phyloP scores from a whole-genome alignment of 2,888 invertebrate genomes.

The Brachyptera risi region DNA sequence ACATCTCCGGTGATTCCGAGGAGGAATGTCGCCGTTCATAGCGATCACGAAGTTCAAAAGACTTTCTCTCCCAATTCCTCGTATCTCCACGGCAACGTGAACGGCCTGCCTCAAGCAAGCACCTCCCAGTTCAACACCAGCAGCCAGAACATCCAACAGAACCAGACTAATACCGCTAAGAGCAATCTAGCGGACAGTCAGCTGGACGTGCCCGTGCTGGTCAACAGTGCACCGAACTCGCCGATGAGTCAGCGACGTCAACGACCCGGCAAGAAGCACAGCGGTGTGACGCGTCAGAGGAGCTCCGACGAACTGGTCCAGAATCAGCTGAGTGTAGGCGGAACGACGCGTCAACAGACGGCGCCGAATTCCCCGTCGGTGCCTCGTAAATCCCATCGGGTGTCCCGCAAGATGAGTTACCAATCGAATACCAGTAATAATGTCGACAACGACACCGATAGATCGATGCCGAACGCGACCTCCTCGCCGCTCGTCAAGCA shows the following conservation, averaged over 20 bases:
- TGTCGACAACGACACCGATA: not conserved
- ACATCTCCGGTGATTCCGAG: not conserved
- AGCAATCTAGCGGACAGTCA: not conserved
- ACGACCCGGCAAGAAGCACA: conserved; percentile 35
- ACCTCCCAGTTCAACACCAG: not conserved
- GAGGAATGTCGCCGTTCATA: no score
- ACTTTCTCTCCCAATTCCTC: not conserved
- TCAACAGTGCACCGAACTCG: conserved; percentile 22
- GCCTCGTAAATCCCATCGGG: conserved; percentile 26
- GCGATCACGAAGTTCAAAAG: no score
- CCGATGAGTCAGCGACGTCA: conserved; percentile 30
- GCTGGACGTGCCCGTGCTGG: not conserved
- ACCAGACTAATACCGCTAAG: not conserved
- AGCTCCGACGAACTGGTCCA: conserved; percentile 21
- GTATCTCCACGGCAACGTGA: not conserved
- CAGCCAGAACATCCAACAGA: not conserved
- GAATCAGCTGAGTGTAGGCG: not conserved
- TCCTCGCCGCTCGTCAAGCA: conserved; percentile 10
- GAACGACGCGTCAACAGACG: not conserved
- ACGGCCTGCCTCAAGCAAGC: not conserved
- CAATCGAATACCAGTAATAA: conserved; percentile 23
- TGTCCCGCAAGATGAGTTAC: conserved; percentile 25
- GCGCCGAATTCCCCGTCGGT: conserved; percentile 8
- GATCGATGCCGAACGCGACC: conserved; percentile 10
- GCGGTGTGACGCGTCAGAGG: conserved; percentile 37